Evolutionary conservation across 2,888 invertebrate species (phyloP).

Genomic region (Saturnia japonica): DNA sequence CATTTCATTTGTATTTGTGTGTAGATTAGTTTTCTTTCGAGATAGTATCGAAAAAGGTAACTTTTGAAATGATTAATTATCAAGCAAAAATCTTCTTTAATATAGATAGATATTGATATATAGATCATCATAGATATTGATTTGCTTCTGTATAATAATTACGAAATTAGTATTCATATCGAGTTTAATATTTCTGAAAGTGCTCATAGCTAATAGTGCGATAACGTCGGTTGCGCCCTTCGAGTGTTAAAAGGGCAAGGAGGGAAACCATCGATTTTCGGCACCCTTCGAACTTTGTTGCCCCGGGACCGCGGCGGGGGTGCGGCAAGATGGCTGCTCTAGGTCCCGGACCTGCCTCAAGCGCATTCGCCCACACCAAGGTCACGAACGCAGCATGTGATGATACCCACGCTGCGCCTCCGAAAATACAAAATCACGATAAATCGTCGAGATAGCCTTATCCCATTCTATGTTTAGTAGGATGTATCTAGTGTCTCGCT

Average conservation of each 20-base stretch:
- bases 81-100: background rate
- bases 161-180: conserved; percentile 8
- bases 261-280: conserved; percentile 79
- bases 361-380: conserved; percentile 65
- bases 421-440: conserved; percentile 74
- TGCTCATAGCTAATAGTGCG: conserved; percentile 30
- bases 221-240: conserved; percentile 54
- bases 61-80: no score
- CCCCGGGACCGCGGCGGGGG: conserved; percentile 55
- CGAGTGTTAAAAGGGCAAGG: conserved; percentile 59
- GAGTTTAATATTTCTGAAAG: conserved; percentile 25
- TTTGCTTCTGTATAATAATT: background rate
- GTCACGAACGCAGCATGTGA: conserved; percentile 69
- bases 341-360: conserved; percentile 75
- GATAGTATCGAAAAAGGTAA: no score
- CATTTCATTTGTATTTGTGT: no score
- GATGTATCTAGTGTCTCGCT: conserved; percentile 42
- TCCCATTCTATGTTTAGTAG: conserved; percentile 49
- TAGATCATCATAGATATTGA: background rate
- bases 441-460: conserved; percentile 45
- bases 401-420: conserved; percentile 62
- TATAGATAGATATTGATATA: background rate
- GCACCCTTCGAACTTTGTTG: conserved; percentile 60
- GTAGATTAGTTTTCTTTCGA: no score
- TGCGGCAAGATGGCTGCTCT: conserved; percentile 73